A percentile compares a stretch with the other conserved stretches of the same genome.
Conservation (phyloP, 2,113 vertebrate species). For the Copsychus sechellarum region DNA sequence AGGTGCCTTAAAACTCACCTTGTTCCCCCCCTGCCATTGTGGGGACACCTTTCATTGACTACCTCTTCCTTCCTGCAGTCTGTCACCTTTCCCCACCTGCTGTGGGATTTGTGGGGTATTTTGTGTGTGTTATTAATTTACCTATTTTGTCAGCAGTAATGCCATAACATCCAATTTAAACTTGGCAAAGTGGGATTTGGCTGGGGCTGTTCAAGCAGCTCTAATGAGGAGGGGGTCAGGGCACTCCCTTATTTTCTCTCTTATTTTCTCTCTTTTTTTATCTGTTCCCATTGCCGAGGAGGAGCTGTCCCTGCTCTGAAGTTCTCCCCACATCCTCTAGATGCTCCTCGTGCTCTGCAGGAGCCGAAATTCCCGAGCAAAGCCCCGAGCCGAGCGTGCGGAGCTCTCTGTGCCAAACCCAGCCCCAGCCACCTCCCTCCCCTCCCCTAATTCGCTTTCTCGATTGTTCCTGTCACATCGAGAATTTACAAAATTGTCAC, state of each 20-base stretch:
- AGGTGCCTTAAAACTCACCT: not conserved
- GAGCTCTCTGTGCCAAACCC: not conserved
- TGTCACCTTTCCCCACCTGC: not conserved
- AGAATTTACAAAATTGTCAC: slow-evolving; percentile 38
- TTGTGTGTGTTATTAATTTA: not conserved
- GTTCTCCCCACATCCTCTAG: slow-evolving; percentile 54
- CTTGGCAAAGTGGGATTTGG: not conserved
- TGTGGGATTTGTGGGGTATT: not conserved
- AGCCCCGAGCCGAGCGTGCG: not conserved
- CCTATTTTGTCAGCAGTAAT: not conserved
- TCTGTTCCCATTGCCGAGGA: not conserved
- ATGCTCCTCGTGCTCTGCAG: slow-evolving; percentile 55
- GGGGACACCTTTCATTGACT: not conserved
- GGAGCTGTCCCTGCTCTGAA: not conserved
- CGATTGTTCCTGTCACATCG: slow-evolving; percentile 17
- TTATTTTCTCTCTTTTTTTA: too few species aligned
- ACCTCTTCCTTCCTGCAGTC: not conserved
- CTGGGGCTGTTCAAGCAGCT: not conserved
- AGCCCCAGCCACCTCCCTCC: not conserved
- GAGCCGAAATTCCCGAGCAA: not conserved
- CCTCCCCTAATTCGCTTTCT: not conserved
- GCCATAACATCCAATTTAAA: not conserved
- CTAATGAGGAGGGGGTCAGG: fast-evolving
- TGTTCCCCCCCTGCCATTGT: not conserved
- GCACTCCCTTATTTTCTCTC: not conserved